phyloP scores from a whole-genome alignment of 2,888 invertebrate genomes.

The Phortica magna region DNA sequence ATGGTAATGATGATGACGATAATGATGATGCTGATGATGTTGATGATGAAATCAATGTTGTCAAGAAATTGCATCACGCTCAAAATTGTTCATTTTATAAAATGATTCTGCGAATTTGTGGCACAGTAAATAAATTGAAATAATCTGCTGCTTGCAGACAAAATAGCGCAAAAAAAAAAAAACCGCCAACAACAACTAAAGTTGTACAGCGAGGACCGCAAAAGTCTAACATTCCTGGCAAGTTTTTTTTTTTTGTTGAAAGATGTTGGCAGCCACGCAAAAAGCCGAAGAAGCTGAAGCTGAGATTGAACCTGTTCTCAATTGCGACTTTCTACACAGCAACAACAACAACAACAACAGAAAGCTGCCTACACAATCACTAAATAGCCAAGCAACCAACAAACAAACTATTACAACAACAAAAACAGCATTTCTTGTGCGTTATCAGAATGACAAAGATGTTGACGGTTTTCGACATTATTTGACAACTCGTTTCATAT shows the following conservation, averaged over 20 bases:
- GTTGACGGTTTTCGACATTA: no score
- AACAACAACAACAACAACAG: not conserved
- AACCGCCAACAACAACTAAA: not conserved
- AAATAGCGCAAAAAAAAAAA: not conserved
- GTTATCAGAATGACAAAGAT: no score
- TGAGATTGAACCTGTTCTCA: conserved; percentile 54
- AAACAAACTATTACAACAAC: not conserved
- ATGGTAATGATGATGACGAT: no score
- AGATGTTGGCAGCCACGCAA: conserved; percentile 42
- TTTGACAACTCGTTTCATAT: no score
- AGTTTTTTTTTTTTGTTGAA: conserved; percentile 30
- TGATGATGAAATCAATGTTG: not conserved
- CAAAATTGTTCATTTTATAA: conserved; percentile 42
- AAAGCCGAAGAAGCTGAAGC: conserved; percentile 49
- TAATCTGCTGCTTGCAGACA: conserved; percentile 25
- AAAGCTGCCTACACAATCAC: not conserved
- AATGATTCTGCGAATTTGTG: conserved; percentile 46
- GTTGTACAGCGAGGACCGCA: not conserved
- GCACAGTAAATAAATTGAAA: conserved; percentile 40
- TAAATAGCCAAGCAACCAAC: not conserved
- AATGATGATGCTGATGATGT: no score
- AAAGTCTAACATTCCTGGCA: conserved; percentile 29
- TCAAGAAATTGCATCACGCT: conserved; percentile 34
- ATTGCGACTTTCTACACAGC: conserved; percentile 14
- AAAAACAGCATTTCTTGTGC: no score